Base-by-base conservation (phyloP, 2,797 vertebrate species). In the Phataginus tricuspis region DNA sequence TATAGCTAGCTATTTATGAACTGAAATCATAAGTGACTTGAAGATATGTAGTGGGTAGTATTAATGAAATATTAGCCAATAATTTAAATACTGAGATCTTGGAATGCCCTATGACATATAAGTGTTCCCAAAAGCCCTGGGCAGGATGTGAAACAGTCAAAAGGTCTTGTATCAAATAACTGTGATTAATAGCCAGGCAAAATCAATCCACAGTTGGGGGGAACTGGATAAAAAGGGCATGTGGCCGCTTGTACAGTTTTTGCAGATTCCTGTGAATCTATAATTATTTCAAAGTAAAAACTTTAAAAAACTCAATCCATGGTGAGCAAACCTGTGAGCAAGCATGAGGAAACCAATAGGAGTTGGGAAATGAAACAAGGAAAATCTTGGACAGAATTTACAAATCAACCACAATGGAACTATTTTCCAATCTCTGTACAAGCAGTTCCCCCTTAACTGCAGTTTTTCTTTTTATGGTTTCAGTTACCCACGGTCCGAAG, bases 321-420 rank as follows among this genome's bases (percentile, higher is more conserved):
- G 57, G 27, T 53, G 25, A 92, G 11, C 14, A 82, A 89, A 82
- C 31, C 42, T 85, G n/a, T 86, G 15, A 74, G 19, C 21, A 59
- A 88, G 64, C 31, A 53, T 45, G 5, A 66, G 91, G 13, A 97
- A 93, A 86, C 34, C 51, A 34, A 79, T 42, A 90, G 7, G 15
- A 89, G 15, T 51, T 95, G 19, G 31, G 42, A 88, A 51, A 55
- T 1, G 7, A 94, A 97, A 74, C 12, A 82, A 77, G 8, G 12
- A 91, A 14, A 87, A 85, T 85, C 21, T 10, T 94, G 15, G 23
- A 89, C 14, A 80, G 5, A 87, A 96, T 94, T 90, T 80, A 63
- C 12, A 25, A 85, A 66, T 59, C 86, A 71, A 95, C 42, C 63
- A 55, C 8, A 29, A 0, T 66, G 16, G 21, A 12, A 63, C 57